Evolutionary conservation across 2,888 invertebrate genomes (phyloP), one percentile per base, ranked within the genome.

Genomic region (Tetropium fuscum): DNA sequence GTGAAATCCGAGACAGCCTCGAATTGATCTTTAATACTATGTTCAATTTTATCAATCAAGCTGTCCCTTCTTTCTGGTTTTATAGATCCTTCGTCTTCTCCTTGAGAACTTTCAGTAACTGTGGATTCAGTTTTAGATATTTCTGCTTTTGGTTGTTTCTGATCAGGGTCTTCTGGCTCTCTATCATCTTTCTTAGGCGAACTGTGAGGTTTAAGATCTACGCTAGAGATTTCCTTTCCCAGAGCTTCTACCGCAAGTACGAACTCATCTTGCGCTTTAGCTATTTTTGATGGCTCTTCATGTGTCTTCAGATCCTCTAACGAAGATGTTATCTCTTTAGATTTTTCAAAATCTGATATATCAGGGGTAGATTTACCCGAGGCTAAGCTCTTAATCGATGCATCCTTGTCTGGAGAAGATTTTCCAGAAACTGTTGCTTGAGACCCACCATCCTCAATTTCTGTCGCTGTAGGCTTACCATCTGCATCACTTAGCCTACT

Each of bases 291-390:
- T 16, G 27, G 18, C 27, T 36, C 38, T 3, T 48, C 45, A 8
- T 22, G 2, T 11, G 47, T 49, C 22, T 60, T 48, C n/a, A 59
- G 4, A 49, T 62, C 54, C 30, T 62, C 57, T 19, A 10, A 19
- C 10, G 64, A 53, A 15, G 53, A 38, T 16, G 16, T 44, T 7
- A 41, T 25, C 20, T 57, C 56, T 32, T 63, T 61, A 18, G 53
- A 60, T 32, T 62, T 49, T 13, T 67, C 59, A 44, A 58, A 27
- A 19, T 66, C 64, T 15, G 65, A 63, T 2, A 61, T 55, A 25
- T 69, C 72, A 4, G 69, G 67, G 19, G 68, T 64, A 3, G 68
- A 69, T 66, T 68, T 68, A 22, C 66, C 69, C 7, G 65, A 68
- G 10, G 58, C 53, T 8, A 57, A 44, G 30, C 61, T 64, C 38